These are phyloP conservation scores for Galendromus occidentalis DNA, from an alignment of 1,140 invertebrate genomes.

Conservation along the genomic window DNA sequence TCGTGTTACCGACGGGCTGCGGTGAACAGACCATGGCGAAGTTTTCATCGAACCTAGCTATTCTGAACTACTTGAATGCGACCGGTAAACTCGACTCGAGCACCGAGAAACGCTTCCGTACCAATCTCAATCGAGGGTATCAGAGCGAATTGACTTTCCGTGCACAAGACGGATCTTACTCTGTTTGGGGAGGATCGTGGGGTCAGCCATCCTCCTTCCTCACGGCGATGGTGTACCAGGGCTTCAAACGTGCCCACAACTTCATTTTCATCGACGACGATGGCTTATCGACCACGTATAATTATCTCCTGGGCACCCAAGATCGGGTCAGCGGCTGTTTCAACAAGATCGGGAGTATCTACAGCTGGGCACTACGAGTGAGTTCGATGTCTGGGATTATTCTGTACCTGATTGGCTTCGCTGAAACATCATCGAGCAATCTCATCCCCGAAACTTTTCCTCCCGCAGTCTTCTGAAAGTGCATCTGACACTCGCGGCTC, in stretches of 20 bases:
- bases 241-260: constrained; percentile 40
- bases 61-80: constrained; percentile 40
- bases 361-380: constrained; percentile 15
- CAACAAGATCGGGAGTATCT: constrained; percentile 13
- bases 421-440: not conserved
- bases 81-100: constrained; percentile 28
- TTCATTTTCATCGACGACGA: constrained; percentile 43
- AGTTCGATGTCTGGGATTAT: not conserved
- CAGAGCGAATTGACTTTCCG: constrained; percentile 51
- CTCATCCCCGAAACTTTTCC: constrained; percentile 30
- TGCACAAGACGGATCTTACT: constrained; percentile 54
- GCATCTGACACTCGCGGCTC: constrained; percentile 28
- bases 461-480: constrained; percentile 25
- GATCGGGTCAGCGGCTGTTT: constrained; percentile 13
- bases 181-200: constrained; percentile 48
- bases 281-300: constrained; percentile 27
- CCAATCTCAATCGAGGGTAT: constrained; percentile 48
- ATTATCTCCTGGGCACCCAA: constrained; percentile 30
- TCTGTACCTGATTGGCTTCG: not conserved
- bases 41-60: constrained; percentile 51
- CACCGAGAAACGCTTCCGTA: constrained; percentile 36
- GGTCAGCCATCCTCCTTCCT: constrained; percentile 51
- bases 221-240: constrained; percentile 57
- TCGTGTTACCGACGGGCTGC: constrained; percentile 39
- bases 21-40: constrained; percentile 66